Base-by-base conservation (phyloP, 2,888 invertebrate genomes). In the Nomada lathburiana region DNA sequence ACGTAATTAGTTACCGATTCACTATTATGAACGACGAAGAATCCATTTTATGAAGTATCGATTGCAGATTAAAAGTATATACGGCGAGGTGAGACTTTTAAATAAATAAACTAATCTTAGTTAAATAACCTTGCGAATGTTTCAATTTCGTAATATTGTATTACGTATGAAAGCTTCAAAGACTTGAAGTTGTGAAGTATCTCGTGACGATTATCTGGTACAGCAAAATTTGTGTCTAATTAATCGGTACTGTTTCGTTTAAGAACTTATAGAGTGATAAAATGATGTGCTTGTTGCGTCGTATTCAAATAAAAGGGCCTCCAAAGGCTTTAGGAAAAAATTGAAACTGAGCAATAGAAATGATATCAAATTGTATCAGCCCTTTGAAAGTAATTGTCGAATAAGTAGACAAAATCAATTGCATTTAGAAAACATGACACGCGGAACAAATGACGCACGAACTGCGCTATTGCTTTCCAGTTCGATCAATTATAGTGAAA, bases 121-220 rank as follows among this genome's bases (percentile, higher is more conserved):
- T 23, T 23, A 55, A 50, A 2, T 50, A 18, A 18, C 50, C 50
- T 18, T 18, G 16, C 50, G 16, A 18, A 18, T 13, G 18, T 16
- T 16, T 50, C 18, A 16, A 36, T 36, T 36, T 36, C 7, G 36
- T 7, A 7, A 29, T 36, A 36, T 36, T 36, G 9, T 7, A 44
- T 63, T 23, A 47, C 18, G 4, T 18, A n/a, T 29, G n/a, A 50
- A 52, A 65, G 29, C 50, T 65, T 29, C 65, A 65, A 65, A 52
- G 50, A 50, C n/a, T 4, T 26, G 2, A 2, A 11, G 18, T 4
- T 10, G 23, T 47, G 47, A 55, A 20, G 36, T 67, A 36, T 36
- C 20, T 67, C 53, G 52, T 36, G 16, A 53, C 52, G 52, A 53
- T 29, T 10, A 29, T 52, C n/a, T 52, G n/a, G 65, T 16, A 52